These are phyloP conservation scores for Helicoverpa armigera DNA, from an alignment of 1,140 invertebrate species.

Conservation along the genomic window DNA sequence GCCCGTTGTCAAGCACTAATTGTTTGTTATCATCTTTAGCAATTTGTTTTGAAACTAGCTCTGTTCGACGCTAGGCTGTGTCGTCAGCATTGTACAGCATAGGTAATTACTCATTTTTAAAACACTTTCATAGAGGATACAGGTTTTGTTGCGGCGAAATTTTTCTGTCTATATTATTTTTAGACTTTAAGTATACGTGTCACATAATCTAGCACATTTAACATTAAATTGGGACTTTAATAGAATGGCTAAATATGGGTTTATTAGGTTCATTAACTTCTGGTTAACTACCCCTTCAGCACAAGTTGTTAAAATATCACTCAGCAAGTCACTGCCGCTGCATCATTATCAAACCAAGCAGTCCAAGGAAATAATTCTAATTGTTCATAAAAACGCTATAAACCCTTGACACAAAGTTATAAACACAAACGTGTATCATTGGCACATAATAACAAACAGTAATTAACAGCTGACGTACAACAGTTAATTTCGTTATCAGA, in stretches of 20 bases:
- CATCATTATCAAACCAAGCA: slow-evolving; percentile 3
- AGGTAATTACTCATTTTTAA: background rate
- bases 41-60: slow-evolving; percentile 35
- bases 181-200: too few relatives aligned
- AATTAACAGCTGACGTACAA: slow-evolving; percentile 58
- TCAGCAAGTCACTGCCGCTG: too few relatives aligned
- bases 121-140: background rate
- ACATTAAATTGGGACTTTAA: too few relatives aligned
- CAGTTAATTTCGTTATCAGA: slow-evolving; percentile 61
- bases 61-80: background rate
- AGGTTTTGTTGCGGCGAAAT: background rate
- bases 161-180: too few relatives aligned
- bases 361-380: background rate
- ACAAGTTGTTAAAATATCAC: background rate
- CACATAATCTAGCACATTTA: too few relatives aligned
- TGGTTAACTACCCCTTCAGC: too few relatives aligned
- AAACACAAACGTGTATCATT: slow-evolving; percentile 54
- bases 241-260: too few relatives aligned
- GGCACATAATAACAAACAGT: slow-evolving; percentile 55
- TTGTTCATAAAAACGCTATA: background rate
- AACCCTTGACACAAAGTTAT: slow-evolving; percentile 59
- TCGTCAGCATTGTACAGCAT: background rate
- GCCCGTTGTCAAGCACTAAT: background rate
- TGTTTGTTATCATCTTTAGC: slow-evolving; percentile 28
- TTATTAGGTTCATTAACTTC: too few relatives aligned